Conservation (phyloP, 2,797 vertebrate genomes). For the Enteromius unitaeniatus region DNA sequence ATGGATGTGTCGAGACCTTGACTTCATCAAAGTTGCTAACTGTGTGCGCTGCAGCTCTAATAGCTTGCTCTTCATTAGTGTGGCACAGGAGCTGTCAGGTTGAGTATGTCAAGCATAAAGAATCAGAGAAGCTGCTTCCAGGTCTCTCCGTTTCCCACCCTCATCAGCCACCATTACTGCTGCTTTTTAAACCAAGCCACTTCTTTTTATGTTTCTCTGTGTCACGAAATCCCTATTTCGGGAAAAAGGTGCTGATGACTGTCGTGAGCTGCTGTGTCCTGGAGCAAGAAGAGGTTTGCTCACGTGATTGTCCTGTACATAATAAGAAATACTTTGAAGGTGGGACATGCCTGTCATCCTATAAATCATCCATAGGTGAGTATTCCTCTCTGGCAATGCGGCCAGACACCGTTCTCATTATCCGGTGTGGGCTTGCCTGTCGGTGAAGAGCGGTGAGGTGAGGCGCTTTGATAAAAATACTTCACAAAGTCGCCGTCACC, state of each 20-base stretch:
- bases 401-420: slow-evolving; percentile 72
- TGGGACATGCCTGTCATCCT: slow-evolving; percentile 68
- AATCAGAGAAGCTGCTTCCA: slow-evolving; percentile 39
- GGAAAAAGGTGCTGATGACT: slow-evolving; percentile 56
- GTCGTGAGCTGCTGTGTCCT: slow-evolving; percentile 63
- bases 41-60: slow-evolving; percentile 55
- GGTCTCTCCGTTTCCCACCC: slow-evolving; percentile 52
- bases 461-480: slow-evolving; percentile 52
- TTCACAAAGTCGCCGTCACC: slow-evolving; percentile 32
- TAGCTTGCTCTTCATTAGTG: slow-evolving; percentile 67
- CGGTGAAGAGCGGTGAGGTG: slow-evolving; percentile 66
- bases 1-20: slow-evolving; percentile 45
- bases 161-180: slow-evolving; percentile 41
- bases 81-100: slow-evolving; percentile 56
- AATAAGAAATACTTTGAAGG: slow-evolving; percentile 76
- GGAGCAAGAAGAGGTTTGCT: slow-evolving; percentile 69
- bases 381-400: slow-evolving; percentile 65
- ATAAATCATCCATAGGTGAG: slow-evolving; percentile 69
- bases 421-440: slow-evolving; percentile 69
- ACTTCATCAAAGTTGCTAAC: slow-evolving; percentile 57
- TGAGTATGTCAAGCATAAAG: slow-evolving; percentile 60
- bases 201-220: slow-evolving; percentile 12
- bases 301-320: slow-evolving; percentile 66
- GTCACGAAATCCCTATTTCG: slow-evolving; percentile 56
- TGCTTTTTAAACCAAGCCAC: slow-evolving; percentile 26